Evolutionary conservation across 2,888 invertebrate genomes (phyloP), one percentile per base, ranked within the genome.

Genomic region (Antheraea assamensis): DNA sequence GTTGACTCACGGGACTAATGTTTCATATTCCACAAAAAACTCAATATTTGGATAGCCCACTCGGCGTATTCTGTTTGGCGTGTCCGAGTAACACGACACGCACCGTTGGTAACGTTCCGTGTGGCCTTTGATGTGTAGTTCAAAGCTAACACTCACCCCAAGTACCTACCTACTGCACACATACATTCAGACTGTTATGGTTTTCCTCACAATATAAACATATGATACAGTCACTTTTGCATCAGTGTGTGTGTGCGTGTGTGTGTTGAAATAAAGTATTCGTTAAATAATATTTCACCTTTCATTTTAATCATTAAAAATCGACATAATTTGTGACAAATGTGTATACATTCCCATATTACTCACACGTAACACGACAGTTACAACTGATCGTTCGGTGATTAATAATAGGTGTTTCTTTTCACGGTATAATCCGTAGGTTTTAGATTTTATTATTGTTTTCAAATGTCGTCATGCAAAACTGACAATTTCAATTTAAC

Each of bases 41-140:
- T 24, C 61, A 80, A 77, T 77, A 30, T 35, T 74, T 24, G 71
- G n/a, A 73, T 58, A 71, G 64, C 72, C n/a, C 47, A 66, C 61
- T 71, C 75, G 74, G 52, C 71, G 70, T 72, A 52, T 71, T 68
- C 68, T 35, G n/a, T 68, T 68, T 68, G 68, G 19, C 35, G 19
- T 35, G 35, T 35, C 68, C 35, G 68, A 35, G 35, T 27, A 27
- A 27, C 27, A 27, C 61, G 27, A 61, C 42, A 42, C 61, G 27
- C 61, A 17, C 24, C 27, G 61, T 17, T 61, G 61, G 61, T 61
- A 61, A 61, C 61, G 61, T 30, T 61, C 27, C 68, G 19, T 35
- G n/a, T 21, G 35, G 31, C 68, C 68, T 68, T 68, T 68, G 68
- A 68, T 68, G 35, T 68, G 68, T 66, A 13, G 68, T 68, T 35